phyloP scores from a whole-genome alignment of 2,113 vertebrate species.

The Indicator maculatus region DNA sequence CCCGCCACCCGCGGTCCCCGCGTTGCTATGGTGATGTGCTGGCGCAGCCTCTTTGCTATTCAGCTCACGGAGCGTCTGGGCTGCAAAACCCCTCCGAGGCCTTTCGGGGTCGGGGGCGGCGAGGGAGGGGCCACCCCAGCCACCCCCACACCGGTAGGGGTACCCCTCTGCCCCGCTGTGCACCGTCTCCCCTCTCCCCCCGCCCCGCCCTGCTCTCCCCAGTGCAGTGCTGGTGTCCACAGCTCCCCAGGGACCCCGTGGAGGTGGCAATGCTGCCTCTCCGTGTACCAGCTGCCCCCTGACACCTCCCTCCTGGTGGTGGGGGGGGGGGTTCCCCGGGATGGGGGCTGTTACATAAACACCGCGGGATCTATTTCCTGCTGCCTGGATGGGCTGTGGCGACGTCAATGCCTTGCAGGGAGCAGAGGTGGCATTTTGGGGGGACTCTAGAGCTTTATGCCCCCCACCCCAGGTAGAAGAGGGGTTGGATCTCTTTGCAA shows the following conservation, averaged over 20 bases:
- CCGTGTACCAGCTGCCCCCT: fast-evolving
- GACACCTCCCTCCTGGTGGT: too few relatives aligned
- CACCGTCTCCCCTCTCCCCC: not conserved
- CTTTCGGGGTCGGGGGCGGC: constrained; percentile 2
- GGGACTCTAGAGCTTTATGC: not conserved
- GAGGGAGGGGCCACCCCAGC: not conserved
- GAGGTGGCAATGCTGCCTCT: not conserved
- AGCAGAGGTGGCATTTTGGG: not conserved
- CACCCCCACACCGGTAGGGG: not conserved
- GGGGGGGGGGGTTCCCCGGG: not conserved
- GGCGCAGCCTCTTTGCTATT: constrained; percentile 80
- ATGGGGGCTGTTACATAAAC: not conserved
- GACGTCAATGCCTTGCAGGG: not conserved
- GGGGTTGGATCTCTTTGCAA: not conserved
- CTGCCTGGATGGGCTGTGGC: not conserved
- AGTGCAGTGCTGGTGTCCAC: not conserved
- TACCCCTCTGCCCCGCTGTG: not conserved
- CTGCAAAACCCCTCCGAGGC: constrained; percentile 69
- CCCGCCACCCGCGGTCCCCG: constrained; percentile 37
- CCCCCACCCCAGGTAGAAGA: fast-evolving
- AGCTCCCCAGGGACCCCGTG: not conserved
- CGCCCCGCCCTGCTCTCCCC: too few relatives aligned
- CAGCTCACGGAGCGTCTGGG: constrained; percentile 79
- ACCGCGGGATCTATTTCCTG: not conserved
- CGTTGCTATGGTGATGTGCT: constrained; percentile 77